These are phyloP conservation scores for Sinella curviseta DNA, from an alignment of 1,140 invertebrate species.

Conservation along the genomic window DNA sequence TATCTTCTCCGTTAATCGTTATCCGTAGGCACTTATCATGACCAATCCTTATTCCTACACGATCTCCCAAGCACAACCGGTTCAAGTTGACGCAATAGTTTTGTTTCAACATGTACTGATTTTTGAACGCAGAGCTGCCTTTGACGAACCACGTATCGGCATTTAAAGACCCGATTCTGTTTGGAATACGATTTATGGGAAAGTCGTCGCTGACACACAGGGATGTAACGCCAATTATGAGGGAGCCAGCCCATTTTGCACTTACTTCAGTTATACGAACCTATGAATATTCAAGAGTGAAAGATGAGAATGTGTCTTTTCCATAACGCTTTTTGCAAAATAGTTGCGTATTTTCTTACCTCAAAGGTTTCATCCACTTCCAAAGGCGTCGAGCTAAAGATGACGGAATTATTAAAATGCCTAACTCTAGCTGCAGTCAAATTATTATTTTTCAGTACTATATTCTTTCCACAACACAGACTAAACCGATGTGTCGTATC, in stretches of 20 bases:
- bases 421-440: slow-evolving; percentile 65
- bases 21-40: slow-evolving; percentile 60
- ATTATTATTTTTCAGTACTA: slow-evolving; percentile 68
- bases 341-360: slow-evolving; percentile 49
- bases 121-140: slow-evolving; percentile 63
- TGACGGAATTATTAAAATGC: slow-evolving; percentile 62
- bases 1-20: slow-evolving; percentile 67
- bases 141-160: slow-evolving; percentile 58
- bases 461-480: slow-evolving; percentile 73
- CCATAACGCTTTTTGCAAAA: slow-evolving; percentile 21
- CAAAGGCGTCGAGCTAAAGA: slow-evolving; percentile 59
- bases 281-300: slow-evolving; percentile 60
- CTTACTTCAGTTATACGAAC: slow-evolving; percentile 66
- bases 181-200: slow-evolving; percentile 62
- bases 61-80: slow-evolving; percentile 72
- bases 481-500: slow-evolving; percentile 58
- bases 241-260: slow-evolving; percentile 70
- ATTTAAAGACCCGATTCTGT: slow-evolving; percentile 55
- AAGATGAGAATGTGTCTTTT: too few species aligned
- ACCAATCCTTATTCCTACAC: slow-evolving; percentile 59
- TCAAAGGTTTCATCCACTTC: slow-evolving; percentile 62
- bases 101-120: slow-evolving; percentile 61
- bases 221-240: slow-evolving; percentile 75
- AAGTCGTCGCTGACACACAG: slow-evolving; percentile 65
- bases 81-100: slow-evolving; percentile 74